Conservation (phyloP, 2,113 vertebrate species). For the Rhinoptilus africanus region DNA sequence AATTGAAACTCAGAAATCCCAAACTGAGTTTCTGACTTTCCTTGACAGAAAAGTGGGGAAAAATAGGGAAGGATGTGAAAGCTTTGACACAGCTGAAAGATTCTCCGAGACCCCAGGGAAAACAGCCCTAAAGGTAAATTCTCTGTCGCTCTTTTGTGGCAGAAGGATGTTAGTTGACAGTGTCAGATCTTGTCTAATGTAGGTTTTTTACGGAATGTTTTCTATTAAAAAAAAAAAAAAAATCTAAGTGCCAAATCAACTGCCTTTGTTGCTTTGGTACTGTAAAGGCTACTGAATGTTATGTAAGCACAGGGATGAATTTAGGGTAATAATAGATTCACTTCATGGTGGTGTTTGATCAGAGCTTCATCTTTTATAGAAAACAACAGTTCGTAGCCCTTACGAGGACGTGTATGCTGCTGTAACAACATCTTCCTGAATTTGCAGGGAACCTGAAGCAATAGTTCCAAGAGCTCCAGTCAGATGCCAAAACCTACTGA, state of each 20-base stretch:
- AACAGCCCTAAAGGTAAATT: background rate
- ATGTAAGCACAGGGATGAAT: background rate
- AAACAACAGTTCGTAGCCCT: background rate
- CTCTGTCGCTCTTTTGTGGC: background rate
- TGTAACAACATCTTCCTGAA: background rate
- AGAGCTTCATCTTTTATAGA: background rate
- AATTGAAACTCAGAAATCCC: background rate
- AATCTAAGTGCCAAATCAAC: background rate
- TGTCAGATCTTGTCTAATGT: background rate
- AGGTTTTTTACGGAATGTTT: background rate
- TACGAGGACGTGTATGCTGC: accelerated
- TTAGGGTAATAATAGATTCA: background rate
- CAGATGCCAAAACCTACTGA: background rate
- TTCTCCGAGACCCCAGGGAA: background rate
- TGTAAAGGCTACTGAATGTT: background rate
- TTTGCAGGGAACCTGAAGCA: background rate
- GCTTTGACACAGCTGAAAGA: background rate
- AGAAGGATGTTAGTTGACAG: background rate
- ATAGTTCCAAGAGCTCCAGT: background rate
- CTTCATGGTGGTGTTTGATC: background rate
- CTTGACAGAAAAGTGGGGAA: background rate
- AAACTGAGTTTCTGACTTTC: background rate
- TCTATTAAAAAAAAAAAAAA: background rate
- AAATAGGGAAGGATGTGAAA: background rate
- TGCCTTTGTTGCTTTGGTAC: background rate